phyloP scores from a whole-genome alignment of 2,888 invertebrate species.

The Cephalotes varians region DNA sequence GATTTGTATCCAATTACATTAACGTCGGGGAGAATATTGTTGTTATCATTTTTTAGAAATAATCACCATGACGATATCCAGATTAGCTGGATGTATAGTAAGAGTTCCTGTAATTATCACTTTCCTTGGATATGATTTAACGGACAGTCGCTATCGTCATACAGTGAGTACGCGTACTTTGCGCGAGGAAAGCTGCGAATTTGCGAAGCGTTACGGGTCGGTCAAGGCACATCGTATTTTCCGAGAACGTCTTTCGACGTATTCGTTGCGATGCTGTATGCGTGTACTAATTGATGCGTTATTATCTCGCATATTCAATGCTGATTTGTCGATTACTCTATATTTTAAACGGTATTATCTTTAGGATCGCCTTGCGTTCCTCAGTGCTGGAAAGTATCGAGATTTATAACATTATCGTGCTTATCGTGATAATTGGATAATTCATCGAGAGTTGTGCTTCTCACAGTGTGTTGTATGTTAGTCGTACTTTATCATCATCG shows the following conservation, averaged over 20 bases:
- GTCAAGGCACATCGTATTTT: conserved; percentile 71
- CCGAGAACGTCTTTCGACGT: conserved; percentile 55
- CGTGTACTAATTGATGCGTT: conserved; percentile 7
- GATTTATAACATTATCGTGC: not conserved
- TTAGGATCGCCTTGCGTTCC: not conserved
- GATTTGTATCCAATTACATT: conserved; percentile 54
- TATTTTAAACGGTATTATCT: conserved; percentile 10
- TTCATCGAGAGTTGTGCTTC: not conserved
- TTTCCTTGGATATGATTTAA: conserved; percentile 60
- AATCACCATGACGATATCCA: conserved; percentile 61
- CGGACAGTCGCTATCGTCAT: conserved; percentile 54
- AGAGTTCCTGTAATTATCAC: conserved; percentile 62
- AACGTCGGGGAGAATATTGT: conserved; percentile 49
- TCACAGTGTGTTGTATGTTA: not conserved
- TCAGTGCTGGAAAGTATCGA: conserved; percentile 15
- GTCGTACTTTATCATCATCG: conserved; percentile 9
- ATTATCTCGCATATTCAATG: conserved; percentile 24
- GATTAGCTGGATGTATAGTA: conserved; percentile 66
- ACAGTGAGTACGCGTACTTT: not conserved
- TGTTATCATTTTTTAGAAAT: conserved; percentile 62
- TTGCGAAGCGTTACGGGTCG: conserved; percentile 70
- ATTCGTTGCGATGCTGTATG: conserved; percentile 53
- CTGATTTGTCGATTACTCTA: conserved; percentile 26
- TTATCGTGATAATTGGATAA: conserved; percentile 19
- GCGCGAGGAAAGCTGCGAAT: conserved; percentile 37